Evolutionary conservation across 2,888 invertebrate species (phyloP).

Genomic region (Euproctis similis): DNA sequence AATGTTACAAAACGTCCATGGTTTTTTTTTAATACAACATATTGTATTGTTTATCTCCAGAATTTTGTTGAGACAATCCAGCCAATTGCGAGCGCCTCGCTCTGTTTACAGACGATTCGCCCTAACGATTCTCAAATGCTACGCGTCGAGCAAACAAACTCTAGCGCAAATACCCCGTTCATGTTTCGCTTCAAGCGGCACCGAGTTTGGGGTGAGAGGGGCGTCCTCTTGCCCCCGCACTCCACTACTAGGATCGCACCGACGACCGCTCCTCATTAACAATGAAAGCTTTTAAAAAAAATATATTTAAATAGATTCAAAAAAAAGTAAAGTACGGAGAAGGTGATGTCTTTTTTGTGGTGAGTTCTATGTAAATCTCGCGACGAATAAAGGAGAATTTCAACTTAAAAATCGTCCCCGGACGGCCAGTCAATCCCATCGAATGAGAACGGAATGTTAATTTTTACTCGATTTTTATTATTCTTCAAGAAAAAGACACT

Average conservation of each 20-base stretch:
- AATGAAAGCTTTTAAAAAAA: slow-evolving; percentile 62
- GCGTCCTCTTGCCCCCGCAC: slow-evolving; percentile 21
- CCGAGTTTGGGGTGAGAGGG: slow-evolving; percentile 19
- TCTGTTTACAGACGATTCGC: slow-evolving; percentile 64
- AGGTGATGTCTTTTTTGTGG: slow-evolving; percentile 64
- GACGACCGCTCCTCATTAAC: slow-evolving; percentile 61
- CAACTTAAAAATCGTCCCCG: slow-evolving; percentile 61
- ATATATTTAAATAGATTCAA: slow-evolving; percentile 66
- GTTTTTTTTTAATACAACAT: slow-evolving; percentile 62
- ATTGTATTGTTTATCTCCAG: slow-evolving; percentile 65
- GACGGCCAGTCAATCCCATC: slow-evolving; percentile 40
- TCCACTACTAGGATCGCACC: slow-evolving; percentile 32
- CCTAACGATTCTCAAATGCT: slow-evolving; percentile 72
- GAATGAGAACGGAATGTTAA: slow-evolving; percentile 54
- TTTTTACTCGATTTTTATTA: slow-evolving; percentile 43
- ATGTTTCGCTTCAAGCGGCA: slow-evolving; percentile 27
- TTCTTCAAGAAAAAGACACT: slow-evolving; percentile 40
- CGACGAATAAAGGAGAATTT: slow-evolving; percentile 50
- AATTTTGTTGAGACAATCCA: slow-evolving; percentile 61
- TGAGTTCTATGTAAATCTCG: slow-evolving; percentile 66
- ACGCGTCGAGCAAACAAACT: slow-evolving; percentile 65
- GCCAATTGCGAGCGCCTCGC: slow-evolving; percentile 59
- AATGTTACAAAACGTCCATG: slow-evolving; percentile 69
- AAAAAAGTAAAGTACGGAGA: slow-evolving; percentile 65
- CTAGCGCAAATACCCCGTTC: slow-evolving; percentile 53